Percentiles rank a stretch among this genome's conserved stretches.
Evolutionary conservation across 2,797 vertebrate genomes (phyloP).

Genomic region (Euthynnus affinis): DNA sequence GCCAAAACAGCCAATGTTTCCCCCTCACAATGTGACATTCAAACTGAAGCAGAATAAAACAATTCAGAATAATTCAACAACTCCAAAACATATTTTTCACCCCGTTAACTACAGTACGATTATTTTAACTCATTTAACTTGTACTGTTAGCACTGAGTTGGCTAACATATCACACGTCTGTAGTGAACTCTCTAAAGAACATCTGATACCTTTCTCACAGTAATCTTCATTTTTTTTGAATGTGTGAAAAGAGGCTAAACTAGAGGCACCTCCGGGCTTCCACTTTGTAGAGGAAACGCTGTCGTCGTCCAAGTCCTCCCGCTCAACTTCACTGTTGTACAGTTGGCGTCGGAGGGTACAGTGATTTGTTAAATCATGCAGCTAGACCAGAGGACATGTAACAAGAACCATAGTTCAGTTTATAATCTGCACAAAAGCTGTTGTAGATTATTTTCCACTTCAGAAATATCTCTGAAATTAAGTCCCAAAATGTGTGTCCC

Average conservation of each 20-base stretch:
- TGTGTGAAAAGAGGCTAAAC: no score
- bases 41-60: neutral
- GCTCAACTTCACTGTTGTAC: neutral
- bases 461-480: no score
- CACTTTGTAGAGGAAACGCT: neutral
- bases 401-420: no score
- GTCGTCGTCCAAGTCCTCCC: neutral
- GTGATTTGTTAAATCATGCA: no score
- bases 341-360: no score
- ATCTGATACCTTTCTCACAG: neutral
- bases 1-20: conserved; percentile 1
- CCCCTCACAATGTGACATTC: neutral
- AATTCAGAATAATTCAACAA: neutral
- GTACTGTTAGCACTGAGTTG: conserved; percentile 7
- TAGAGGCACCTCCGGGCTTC: neutral
- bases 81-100: neutral
- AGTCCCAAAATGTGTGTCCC: no score
- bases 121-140: neutral
- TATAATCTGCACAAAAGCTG: no score
- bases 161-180: neutral
- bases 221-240: no score
- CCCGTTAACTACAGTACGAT: neutral
- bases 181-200: neutral
- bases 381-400: no score
- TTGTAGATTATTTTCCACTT: no score